Evolutionary conservation across 2,888 invertebrate species (phyloP), one percentile per base, ranked within the genome.

Genomic region (Parasteatoda lunata): DNA sequence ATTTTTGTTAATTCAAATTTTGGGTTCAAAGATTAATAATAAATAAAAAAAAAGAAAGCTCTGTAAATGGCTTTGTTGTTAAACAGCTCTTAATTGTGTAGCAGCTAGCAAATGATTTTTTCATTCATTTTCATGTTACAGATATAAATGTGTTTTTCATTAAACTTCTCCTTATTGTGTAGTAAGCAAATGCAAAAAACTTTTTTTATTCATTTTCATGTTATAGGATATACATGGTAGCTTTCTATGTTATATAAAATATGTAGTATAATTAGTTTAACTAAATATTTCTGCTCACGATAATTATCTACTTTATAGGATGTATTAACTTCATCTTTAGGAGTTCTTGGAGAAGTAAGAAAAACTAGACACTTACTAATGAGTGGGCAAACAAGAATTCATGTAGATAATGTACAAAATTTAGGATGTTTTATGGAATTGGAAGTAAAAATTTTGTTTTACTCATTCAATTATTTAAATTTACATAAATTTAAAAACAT

Each of bases 391-490:
- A 97, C 97, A 0, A 93, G 98, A 88, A 94, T 99, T 49, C 98
- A 98, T 91, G 93, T 98, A 89, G 98, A 99, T 92, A 92, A 94
- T 79, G 98, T 99, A 0, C 93, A 95, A 90, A 94, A 93, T 9
- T 93, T 97, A 0, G 97, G 97, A 3, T 91, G 94, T 91, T 97
- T 95, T 91, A 94, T 97, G 94, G 97, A 97, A 92, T 92, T 97
- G 70, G 97, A 97, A 93, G 97, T 96, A 89, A 89, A 66, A 51
- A 45, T 69, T 30, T 30, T 30, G 1, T 30, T 30, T 30, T 30
- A 2, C 30, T 30, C 2, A 30, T 30, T 30, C 30, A 30, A 30
- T 30, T 2, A 30, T 30, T 30, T 30, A 30, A 30, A 30, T 30
- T 30, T 30, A 30, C 30, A 30, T 30, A 30, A 30, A 30, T 30